These are phyloP conservation scores for Digitonthophagus gazella DNA, from an alignment of 2,888 invertebrate genomes.

Conservation along the genomic window DNA sequence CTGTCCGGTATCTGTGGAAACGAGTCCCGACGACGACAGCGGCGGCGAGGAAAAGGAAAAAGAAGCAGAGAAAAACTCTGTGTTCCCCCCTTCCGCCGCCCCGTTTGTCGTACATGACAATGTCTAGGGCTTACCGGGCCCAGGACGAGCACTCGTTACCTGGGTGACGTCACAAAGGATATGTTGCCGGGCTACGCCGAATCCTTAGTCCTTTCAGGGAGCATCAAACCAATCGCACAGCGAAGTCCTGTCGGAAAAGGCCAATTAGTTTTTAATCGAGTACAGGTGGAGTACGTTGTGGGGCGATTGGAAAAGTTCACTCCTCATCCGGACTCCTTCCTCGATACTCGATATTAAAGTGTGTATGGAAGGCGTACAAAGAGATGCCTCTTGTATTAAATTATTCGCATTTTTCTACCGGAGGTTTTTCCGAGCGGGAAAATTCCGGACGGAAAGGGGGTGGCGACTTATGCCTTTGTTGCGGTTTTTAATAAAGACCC, in stretches of 20 bases:
- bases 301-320: constrained; percentile 30
- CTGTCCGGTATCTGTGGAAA: constrained; percentile 17
- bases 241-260: constrained; percentile 34
- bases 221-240: constrained; percentile 47
- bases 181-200: constrained; percentile 49
- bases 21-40: neutral
- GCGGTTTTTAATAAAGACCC: constrained; percentile 14
- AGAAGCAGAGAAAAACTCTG: neutral
- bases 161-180: constrained; percentile 51
- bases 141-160: constrained; percentile 44
- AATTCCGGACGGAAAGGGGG: neutral
- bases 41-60: neutral
- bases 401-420: constrained; percentile 44
- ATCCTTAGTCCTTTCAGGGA: constrained; percentile 46
- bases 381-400: constrained; percentile 43
- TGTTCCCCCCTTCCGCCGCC: constrained; percentile 1
- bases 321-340: constrained; percentile 40
- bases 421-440: neutral
- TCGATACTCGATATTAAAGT: constrained; percentile 33
- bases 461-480: neutral
- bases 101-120: constrained; percentile 27
- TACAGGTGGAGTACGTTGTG: constrained; percentile 31
- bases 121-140: constrained; percentile 34
- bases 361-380: constrained; percentile 32
- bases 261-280: constrained; percentile 41